Base-by-base conservation (phyloP, 2,113 vertebrate genomes). In the Sinocyclocheilus grahami region DNA sequence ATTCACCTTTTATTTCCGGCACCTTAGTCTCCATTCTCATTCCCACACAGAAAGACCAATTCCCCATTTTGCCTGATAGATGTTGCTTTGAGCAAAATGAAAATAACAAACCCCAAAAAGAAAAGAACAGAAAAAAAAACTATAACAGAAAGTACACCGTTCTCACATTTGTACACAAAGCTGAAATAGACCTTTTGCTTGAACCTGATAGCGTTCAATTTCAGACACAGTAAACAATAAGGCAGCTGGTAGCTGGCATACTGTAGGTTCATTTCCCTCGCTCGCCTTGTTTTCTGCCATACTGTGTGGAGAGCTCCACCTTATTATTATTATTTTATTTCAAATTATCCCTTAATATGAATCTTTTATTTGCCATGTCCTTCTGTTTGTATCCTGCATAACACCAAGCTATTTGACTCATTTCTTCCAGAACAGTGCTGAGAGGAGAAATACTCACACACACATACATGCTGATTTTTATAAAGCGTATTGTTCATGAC, bases 1-100 rank as follows among this genome's bases (percentile, higher is more conserved):
- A 85, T 86, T 86, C 86, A 83, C 89, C 90, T 65, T 84, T 90
- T 79, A 87, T 92, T 91, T 89, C 79, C 76, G 84, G 84, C 86
- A 86, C 89, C 88, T 74, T 74, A 83, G 63, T 88, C 27, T 53
- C 53, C 78, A 83, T 74, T 71, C 86, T 91, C 82, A 55, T 48
- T 82, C 53, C 67, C 85, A 74, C 24, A 83, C 22, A n/a, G 46
- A 58, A 42, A 74, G 69, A 58, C 11, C 82, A 83, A 58, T 58
- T 74, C n/a, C 58, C 77, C 60, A 65, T 46, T 71, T 74, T 14
- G 20, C 11, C 63, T 27, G 9, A 71, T n/a, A 71, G 39, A 67
- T 74, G 82, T 83, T 37, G 82, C 65, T 83, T 74, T 83, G 82
- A 74, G 46, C 67, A 39, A 83, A 74, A 42, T 83, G 48, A 74